Percentiles rank a stretch among this genome's conserved stretches.
Conservation (phyloP, 2,113 vertebrate genomes). For the Ophiodon elongatus region DNA sequence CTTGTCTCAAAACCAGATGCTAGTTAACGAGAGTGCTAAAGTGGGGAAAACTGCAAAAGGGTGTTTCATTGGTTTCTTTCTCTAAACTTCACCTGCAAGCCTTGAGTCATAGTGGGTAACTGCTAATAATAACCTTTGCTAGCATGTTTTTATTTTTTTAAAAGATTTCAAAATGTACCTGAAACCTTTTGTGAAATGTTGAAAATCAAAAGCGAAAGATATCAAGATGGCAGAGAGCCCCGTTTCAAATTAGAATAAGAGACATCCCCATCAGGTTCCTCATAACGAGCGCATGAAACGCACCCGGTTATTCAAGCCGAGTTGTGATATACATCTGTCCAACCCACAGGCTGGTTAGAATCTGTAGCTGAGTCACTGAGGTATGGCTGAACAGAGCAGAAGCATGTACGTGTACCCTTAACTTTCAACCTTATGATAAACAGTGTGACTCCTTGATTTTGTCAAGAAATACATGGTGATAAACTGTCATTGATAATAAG, state of each 20-base stretch:
- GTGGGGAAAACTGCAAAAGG: neutral
- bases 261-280: neutral
- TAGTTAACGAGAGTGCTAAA: neutral
- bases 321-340: neutral
- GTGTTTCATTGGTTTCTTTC: neutral
- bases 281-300: neutral
- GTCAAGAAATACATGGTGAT: neutral
- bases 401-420: neutral
- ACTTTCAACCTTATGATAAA: neutral
- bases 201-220: constrained; percentile 27
- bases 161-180: neutral
- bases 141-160: neutral
- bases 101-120: neutral
- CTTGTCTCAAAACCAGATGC: neutral
- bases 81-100: neutral
- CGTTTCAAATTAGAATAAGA: neutral
- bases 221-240: neutral
- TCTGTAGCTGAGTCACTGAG: neutral
- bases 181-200: neutral
- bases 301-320: neutral
- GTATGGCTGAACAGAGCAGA: neutral
- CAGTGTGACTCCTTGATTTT: neutral
- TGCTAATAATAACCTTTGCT: neutral
- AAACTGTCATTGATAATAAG: neutral
- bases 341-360: neutral